These are phyloP conservation scores for Gerris lacustris DNA, from an alignment of 2,888 invertebrate species.

Conservation along the genomic window DNA sequence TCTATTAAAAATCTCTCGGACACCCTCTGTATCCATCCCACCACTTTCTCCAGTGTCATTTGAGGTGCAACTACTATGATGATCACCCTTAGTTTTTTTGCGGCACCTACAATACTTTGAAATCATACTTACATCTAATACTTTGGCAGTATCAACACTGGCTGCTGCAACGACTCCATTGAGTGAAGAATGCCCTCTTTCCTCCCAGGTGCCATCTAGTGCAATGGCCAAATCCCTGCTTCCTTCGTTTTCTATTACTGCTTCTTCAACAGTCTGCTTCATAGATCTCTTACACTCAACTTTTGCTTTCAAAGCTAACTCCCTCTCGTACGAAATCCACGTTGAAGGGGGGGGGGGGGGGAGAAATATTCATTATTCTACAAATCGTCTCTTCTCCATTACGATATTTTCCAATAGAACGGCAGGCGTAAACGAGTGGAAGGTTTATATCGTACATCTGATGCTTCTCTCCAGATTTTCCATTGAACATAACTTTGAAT, in stretches of 20 bases:
- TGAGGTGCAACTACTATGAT: too few species aligned
- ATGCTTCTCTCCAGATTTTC: too few species aligned
- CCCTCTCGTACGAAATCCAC: slow-evolving; percentile 4
- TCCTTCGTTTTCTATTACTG: slow-evolving; percentile 12
- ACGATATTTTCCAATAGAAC: too few species aligned
- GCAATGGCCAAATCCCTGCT: slow-evolving; percentile 16
- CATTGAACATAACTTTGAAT: too few species aligned
- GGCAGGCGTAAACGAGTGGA: too few species aligned
- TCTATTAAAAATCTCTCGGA: too few species aligned
- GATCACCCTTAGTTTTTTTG: too few species aligned
- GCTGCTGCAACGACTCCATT: slow-evolving; percentile 21
- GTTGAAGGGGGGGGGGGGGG: slow-evolving; percentile 14
- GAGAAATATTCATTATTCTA: slow-evolving; percentile 19
- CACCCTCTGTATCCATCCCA: too few species aligned
- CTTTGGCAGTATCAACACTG: slow-evolving; percentile 20
- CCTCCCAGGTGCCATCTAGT: slow-evolving; percentile 22
- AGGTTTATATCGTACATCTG: too few species aligned
- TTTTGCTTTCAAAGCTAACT: neutral
- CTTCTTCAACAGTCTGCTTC: slow-evolving; percentile 20
- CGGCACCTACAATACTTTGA: slow-evolving; percentile 19
- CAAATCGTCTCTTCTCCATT: neutral
- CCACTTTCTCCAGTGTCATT: neutral
- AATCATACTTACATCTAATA: slow-evolving; percentile 16
- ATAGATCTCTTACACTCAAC: slow-evolving; percentile 12
- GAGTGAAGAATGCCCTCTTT: slow-evolving; percentile 18